Conservation (phyloP, 2,888 invertebrate species). For the Parthenolecanium corni region DNA sequence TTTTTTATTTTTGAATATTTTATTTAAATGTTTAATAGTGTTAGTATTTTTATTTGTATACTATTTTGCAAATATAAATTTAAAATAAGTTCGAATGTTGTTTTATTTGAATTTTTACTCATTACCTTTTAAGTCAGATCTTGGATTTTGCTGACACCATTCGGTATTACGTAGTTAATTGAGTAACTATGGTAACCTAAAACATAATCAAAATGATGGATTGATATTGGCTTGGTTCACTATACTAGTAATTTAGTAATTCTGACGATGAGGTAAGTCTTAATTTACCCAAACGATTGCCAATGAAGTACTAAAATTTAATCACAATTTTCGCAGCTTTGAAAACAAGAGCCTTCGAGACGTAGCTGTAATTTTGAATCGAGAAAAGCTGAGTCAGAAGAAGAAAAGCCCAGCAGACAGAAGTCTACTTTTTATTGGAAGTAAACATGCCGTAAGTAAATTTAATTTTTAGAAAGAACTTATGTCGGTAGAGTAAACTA, state of each 20-base stretch:
- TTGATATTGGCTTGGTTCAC: too few relatives aligned
- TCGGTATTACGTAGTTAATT: too few relatives aligned
- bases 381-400: slow-evolving; percentile 8
- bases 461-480: too few relatives aligned
- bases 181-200: too few relatives aligned
- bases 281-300: too few relatives aligned
- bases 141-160: background rate
- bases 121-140: background rate
- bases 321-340: too few relatives aligned
- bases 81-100: too few relatives aligned
- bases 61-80: slow-evolving; percentile 26
- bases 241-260: too few relatives aligned
- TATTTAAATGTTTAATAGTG: slow-evolving; percentile 27
- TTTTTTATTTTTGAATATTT: slow-evolving; percentile 18
- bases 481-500: background rate
- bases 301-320: too few relatives aligned
- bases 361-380: slow-evolving; percentile 13
- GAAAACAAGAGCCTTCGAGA: background rate
- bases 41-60: slow-evolving; percentile 28
- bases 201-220: too few relatives aligned
- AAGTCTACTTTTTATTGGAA: slow-evolving; percentile 54
- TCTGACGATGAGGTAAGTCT: too few relatives aligned
- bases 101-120: background rate
- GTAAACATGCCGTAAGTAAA: slow-evolving; percentile 51
- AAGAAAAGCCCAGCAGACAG: slow-evolving; percentile 38